Evolutionary conservation across 2,113 vertebrate genomes (phyloP).

Genomic region (Amia ocellicauda): DNA sequence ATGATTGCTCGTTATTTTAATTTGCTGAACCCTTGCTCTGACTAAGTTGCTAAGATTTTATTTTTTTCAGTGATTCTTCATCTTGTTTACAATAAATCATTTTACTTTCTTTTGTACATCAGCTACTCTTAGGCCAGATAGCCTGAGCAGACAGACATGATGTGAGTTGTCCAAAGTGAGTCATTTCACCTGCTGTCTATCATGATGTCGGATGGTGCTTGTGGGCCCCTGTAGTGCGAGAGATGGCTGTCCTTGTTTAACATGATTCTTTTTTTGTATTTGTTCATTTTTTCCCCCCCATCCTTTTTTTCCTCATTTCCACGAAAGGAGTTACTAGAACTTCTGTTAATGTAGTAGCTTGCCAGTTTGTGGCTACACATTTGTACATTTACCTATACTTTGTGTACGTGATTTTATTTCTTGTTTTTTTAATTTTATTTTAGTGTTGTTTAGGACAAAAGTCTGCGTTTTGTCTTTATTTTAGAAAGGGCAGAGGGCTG

Average conservation of each 20-base stretch:
- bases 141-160: constrained; percentile 99
- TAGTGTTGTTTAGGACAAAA: constrained; percentile 98
- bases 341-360: constrained; percentile 81
- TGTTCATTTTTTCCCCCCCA: constrained; percentile 74
- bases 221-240: constrained; percentile 85
- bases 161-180: constrained; percentile 99
- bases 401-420: constrained; percentile 67
- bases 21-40: constrained; percentile 99
- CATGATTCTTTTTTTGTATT: constrained; percentile 67
- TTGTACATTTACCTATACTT: constrained; percentile 79
- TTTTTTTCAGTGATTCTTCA: constrained; percentile 86
- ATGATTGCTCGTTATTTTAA: constrained; percentile 81
- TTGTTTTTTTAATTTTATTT: constrained; percentile 36
- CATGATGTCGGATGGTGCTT: constrained; percentile 86
- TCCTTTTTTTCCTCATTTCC: constrained; percentile 72
- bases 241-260: constrained; percentile 90
- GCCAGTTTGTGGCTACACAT: constrained; percentile 85
- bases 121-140: constrained; percentile 99
- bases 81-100: constrained; percentile 99
- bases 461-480: constrained; percentile 72
- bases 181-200: constrained; percentile 97
- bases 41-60: constrained; percentile 86
- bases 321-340: constrained; percentile 80
- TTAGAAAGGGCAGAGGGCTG: constrained; percentile 54
- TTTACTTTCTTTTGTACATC: constrained; percentile 99